phyloP scores from a whole-genome alignment of 2,888 invertebrate genomes.

The Oxycera nigricornis region DNA sequence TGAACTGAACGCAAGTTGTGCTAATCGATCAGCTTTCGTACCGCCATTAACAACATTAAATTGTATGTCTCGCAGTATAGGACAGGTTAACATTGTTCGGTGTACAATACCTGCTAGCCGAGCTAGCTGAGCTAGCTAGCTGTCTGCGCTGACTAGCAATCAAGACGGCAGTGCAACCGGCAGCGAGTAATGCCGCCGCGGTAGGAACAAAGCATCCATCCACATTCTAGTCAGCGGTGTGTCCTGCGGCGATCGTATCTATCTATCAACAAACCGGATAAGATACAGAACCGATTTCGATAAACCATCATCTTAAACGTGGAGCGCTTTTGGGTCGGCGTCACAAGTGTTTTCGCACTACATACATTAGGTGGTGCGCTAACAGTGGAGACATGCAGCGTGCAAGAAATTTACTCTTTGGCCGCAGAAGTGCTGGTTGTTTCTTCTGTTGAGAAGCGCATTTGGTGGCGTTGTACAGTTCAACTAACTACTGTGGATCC shows the following conservation, averaged over 20 bases:
- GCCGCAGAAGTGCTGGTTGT: too few relatives aligned
- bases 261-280: slow-evolving; percentile 26
- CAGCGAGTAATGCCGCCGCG: background rate
- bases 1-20: slow-evolving; percentile 55
- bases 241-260: background rate
- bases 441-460: too few relatives aligned
- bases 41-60: slow-evolving; percentile 17
- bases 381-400: too few relatives aligned
- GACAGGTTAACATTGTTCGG: background rate
- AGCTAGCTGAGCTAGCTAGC: background rate
- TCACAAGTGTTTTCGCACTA: too few relatives aligned
- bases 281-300: slow-evolving; percentile 11
- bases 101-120: slow-evolving; percentile 23
- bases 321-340: background rate
- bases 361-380: too few relatives aligned
- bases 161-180: background rate
- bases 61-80: background rate
- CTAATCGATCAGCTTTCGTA: slow-evolving; percentile 48
- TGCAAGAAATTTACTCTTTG: too few relatives aligned
- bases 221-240: background rate
- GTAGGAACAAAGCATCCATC: background rate
- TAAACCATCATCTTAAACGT: slow-evolving; percentile 25
- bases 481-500: too few relatives aligned
- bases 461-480: too few relatives aligned
- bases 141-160: background rate